Evolutionary conservation across 35 echinoderm and acorn worm species (phyloP).

Genomic region (Ophioderma brevispina): DNA sequence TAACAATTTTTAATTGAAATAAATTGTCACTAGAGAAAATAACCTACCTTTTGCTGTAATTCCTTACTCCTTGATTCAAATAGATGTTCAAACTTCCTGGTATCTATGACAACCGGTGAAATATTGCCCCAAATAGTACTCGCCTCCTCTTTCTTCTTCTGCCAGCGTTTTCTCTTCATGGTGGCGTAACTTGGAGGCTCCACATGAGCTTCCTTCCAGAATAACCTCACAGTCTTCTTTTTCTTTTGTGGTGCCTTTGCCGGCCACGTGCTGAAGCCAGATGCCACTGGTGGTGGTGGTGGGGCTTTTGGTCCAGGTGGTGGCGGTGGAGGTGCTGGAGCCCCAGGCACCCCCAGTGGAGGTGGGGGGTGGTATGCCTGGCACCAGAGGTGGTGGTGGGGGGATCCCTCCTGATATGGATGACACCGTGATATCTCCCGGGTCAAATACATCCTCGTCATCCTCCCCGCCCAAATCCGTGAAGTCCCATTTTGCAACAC

Average conservation of each 20-base stretch:
- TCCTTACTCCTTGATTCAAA: conserved; percentile 94
- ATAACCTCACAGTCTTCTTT: conserved; percentile 93
- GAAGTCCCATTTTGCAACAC: conserved; percentile 87
- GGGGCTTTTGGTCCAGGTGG: conserved; percentile 43
- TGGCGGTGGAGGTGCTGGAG: conserved; percentile 62
- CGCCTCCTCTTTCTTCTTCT: neutral
- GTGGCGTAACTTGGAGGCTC: conserved; percentile 44
- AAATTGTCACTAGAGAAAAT: too few species aligned
- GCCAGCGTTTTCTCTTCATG: neutral
- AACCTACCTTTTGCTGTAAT: conserved; percentile 75
- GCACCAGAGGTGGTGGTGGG: conserved; percentile 37
- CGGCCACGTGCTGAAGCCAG: conserved; percentile 47
- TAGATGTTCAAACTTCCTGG: conserved; percentile 86
- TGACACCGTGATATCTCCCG: conserved; percentile 18
- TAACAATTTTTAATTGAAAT: too few species aligned
- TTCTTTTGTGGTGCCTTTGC: conserved; percentile 62
- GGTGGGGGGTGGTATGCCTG: conserved; percentile 34
- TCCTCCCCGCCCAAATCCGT: conserved; percentile 69
- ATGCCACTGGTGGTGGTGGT: conserved; percentile 37
- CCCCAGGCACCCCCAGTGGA: neutral
- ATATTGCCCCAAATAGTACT: conserved; percentile 86
- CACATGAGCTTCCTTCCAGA: conserved; percentile 67
- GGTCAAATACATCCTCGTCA: conserved; percentile 78
- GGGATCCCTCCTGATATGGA: conserved; percentile 5
- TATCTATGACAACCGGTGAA: conserved; percentile 67